Percentiles rank a stretch among this genome's conserved stretches.
These are phyloP conservation scores for Pogonognathellus flavescens DNA, from an alignment of 1,140 invertebrate genomes.

Conservation along the genomic window DNA sequence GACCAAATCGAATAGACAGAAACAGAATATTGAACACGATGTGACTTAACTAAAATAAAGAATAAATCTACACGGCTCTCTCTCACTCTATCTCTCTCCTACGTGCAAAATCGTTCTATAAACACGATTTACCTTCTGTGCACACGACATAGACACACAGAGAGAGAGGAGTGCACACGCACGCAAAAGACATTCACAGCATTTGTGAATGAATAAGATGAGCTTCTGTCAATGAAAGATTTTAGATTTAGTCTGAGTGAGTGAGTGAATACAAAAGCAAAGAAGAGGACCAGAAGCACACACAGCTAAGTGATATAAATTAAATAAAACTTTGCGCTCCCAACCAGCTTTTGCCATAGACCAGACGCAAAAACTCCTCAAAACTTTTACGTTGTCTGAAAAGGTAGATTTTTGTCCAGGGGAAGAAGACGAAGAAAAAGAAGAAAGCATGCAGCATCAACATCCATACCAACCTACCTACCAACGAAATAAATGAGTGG, in stretches of 20 bases:
- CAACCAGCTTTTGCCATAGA: too few relatives aligned
- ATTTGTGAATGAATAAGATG: slow-evolving; percentile 45
- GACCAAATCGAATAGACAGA: not conserved
- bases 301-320: slow-evolving; percentile 18
- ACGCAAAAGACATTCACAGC: not conserved
- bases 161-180: too few relatives aligned
- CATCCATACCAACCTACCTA: not conserved
- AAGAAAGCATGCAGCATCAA: not conserved
- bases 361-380: not conserved
- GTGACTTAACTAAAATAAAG: slow-evolving; percentile 24
- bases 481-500: not conserved
- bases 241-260: not conserved
- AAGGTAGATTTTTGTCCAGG: slow-evolving; percentile 7
- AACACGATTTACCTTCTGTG: slow-evolving; percentile 37
- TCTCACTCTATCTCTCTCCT: not conserved
- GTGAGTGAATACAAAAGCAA: not conserved
- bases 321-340: slow-evolving; percentile 8
- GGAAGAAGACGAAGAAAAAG: not conserved
- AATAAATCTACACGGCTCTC: not conserved
- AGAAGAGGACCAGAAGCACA: not conserved
- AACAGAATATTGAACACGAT: not conserved
- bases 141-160: not conserved
- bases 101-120: slow-evolving; percentile 30
- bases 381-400: not conserved
- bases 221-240: slow-evolving; percentile 10